Conservation (phyloP, 2,113 vertebrate species). For the Cheirogaleus medius region DNA sequence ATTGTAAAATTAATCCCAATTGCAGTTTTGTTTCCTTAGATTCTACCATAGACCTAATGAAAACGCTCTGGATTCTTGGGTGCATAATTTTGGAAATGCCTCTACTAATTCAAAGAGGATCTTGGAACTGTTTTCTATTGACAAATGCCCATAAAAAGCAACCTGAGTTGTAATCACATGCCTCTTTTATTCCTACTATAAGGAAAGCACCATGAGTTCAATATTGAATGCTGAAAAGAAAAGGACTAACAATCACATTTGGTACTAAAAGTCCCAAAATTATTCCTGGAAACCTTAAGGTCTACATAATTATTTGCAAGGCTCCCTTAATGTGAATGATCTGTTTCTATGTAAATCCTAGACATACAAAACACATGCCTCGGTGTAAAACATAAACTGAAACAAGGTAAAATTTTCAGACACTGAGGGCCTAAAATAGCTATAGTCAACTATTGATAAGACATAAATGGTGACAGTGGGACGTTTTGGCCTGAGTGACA, state of each 20-base stretch:
- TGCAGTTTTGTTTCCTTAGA: background rate
- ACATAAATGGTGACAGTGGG: background rate
- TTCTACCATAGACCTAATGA: constrained; percentile 1
- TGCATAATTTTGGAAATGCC: background rate
- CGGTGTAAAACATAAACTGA: constrained; percentile 8
- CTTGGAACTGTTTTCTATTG: constrained; percentile 12
- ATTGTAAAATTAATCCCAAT: background rate
- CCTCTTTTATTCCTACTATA: background rate
- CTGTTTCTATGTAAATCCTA: constrained; percentile 50
- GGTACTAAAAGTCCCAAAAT: background rate
- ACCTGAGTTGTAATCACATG: background rate
- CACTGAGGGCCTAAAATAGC: background rate
- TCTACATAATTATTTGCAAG: constrained; percentile 53
- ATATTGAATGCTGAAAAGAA: background rate
- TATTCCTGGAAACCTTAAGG: constrained; percentile 39
- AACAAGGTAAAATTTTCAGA: background rate
- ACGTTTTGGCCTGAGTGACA: background rate
- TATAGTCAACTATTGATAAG: background rate
- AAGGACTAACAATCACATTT: constrained; percentile 3
- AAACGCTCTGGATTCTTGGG: constrained; percentile 28
- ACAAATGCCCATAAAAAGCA: constrained; percentile 30
- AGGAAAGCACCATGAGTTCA: background rate
- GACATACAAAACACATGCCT: constrained; percentile 47
- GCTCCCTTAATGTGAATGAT: constrained; percentile 22
- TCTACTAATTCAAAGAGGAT: constrained; percentile 15